Base-by-base conservation (phyloP, 2,113 vertebrate species). In the Podocnemis expansa region DNA sequence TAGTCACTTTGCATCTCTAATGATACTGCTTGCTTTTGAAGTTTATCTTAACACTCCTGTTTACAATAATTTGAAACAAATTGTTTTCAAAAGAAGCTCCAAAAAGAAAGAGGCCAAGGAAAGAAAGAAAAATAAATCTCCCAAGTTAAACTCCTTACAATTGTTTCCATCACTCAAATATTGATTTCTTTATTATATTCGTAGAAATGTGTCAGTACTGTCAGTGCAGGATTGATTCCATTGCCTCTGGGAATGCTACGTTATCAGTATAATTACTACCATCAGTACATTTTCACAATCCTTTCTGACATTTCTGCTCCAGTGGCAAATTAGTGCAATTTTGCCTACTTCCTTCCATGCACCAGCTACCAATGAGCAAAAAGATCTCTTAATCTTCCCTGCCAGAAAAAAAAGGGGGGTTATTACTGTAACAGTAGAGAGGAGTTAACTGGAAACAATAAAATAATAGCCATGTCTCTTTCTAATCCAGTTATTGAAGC, bases 171-270 rank as follows among this genome's bases (percentile, higher is more conserved):
- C 12, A 51, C 70, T 93, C 80, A 92, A 96, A 89, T 96, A 98
- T 94, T 91, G 97, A 97, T 95, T 95, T 82, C 87, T 95, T 96
- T 96, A 93, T 94, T 93, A 97, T 96, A 97, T 96, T 88, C 94
- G 89, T 45, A 84, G 93, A 93, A 96, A 94, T 93, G 92, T 94
- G 85, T 95, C 96, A 95, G 93, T 60, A 47, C 54, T 96, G 93
- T 96, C 95, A 97, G 91, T 76, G 54, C 31, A 56, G 90, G 96
- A 97, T 93, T 95, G 96, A 97, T 97, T 96, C 94, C 82, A 78
- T 89, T 43, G 60, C 96, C 92, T 92, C 82, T 91, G 93, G 92
- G 89, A 96, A 96, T 70, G 22, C 41, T 80, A 92, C 90, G 82
- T 93, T 96, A 97, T 96, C 95, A 82, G 92, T 96, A 89, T 95